Conservation (phyloP, 2,888 invertebrate genomes). For the Caradrina clavipalpis region DNA sequence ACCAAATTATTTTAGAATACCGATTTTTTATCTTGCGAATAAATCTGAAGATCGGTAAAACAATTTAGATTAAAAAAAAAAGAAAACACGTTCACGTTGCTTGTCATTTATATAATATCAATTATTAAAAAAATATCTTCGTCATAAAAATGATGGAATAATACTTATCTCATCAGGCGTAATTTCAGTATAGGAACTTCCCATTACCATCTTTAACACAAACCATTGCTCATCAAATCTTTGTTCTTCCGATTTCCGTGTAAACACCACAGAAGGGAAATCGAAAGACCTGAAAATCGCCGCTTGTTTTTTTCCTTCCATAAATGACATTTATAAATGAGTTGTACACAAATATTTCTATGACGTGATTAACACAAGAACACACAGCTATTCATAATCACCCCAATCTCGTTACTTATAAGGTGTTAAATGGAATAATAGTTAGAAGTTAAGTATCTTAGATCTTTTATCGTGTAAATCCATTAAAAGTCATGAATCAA, state of each 20-base stretch:
- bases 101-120: background rate
- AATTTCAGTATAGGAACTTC: no score
- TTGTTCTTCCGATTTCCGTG: no score
- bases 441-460: background rate
- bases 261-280: background rate
- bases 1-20: slow-evolving; percentile 25
- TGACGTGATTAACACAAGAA: slow-evolving; percentile 9
- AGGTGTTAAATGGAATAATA: slow-evolving; percentile 10
- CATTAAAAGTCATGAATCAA: slow-evolving; percentile 8
- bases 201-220: background rate
- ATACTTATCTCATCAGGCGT: no score
- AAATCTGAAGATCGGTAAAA: background rate
- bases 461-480: slow-evolving; percentile 6
- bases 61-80: background rate
- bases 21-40: background rate
- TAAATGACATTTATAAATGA: background rate
- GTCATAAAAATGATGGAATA: no score
- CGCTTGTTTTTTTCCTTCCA: background rate
- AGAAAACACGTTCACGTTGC: background rate
- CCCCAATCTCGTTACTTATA: background rate
- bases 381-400: slow-evolving; percentile 4
- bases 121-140: background rate
- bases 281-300: background rate
- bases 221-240: background rate
- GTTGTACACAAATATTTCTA: slow-evolving; percentile 13